Evolutionary conservation across 2,888 invertebrate genomes (phyloP), one percentile per base, ranked within the genome.

Genomic region (Pandemis cinnamomeana): DNA sequence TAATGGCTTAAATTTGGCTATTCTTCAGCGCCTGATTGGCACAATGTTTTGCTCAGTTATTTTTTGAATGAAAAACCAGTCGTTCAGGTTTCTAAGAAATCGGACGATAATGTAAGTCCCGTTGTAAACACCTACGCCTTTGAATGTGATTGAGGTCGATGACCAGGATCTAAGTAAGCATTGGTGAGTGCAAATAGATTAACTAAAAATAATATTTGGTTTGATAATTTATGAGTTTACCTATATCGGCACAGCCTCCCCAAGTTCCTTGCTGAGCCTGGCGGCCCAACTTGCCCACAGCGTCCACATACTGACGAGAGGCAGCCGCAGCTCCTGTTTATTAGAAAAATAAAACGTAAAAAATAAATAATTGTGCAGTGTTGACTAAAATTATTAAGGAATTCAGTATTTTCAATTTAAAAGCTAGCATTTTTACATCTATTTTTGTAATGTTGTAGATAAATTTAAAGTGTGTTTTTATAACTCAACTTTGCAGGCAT

Each of bases 201-300:
- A 42, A 20, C 55, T 42, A 51, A 63, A 53, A 61, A 46, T 20
- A 13, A 44, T 63, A 46, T 71, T 36, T 62, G 27, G 62, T 62
- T 10, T 63, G 8, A 68, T 68, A 72, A 71, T 62, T 71, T 7
- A 64, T 71, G 61, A 68, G 63, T 66, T 96, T 95, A 98, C 98
- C 98, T 83, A 98, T 97, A 95, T 98, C 98, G 79, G 97, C 96
- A 80, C 98, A 98, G 88, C 98, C 98, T 80, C 97, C 97, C 97
- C 97, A 97, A 60, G 97, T 97, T 80, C 98, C 98, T 91, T 98
- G 97, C 90, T 98, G 98, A 72, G 98, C 98, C 89, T 98, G 98
- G 80, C 97, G 95, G 77, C 98, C 98, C 87, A 98, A 95, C 91
- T 97, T 97, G 80, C 97, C 97, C 87, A 98, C 96, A 78, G 98